Conservation (phyloP, 2,797 vertebrate species). For the Diplodus puntazzo region DNA sequence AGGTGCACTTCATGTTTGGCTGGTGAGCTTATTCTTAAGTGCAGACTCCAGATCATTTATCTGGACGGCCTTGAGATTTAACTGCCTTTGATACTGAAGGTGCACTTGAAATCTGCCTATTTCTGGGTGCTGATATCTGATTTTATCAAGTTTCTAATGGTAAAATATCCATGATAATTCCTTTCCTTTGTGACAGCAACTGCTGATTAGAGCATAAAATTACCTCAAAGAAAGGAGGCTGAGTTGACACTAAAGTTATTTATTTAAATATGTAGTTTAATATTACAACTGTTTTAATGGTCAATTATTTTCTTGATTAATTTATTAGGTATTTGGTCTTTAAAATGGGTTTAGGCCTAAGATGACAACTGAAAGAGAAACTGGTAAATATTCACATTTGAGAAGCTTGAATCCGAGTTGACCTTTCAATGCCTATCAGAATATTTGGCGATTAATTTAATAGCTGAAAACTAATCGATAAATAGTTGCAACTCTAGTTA, state of each 20-base stretch:
- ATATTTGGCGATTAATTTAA: no score
- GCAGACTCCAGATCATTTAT: neutral
- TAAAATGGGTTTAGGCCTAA: no score
- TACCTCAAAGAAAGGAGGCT: neutral
- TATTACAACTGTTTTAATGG: neutral
- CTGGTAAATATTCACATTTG: no score
- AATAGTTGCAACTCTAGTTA: neutral
- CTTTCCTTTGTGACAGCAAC: neutral
- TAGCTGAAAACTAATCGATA: no score
- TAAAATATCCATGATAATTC: neutral
- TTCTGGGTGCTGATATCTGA: neutral
- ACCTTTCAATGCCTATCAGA: no score
- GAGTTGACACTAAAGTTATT: neutral
- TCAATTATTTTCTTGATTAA: no score
- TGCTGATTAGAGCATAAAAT: no score
- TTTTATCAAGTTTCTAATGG: neutral
- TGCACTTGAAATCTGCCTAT: neutral
- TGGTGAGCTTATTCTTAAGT: constrained; percentile 2
- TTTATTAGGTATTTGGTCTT: no score
- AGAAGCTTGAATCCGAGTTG: no score
- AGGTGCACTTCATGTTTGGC: constrained; percentile 4
- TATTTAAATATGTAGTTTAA: neutral
- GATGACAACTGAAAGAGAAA: no score
- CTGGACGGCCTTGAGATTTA: neutral
- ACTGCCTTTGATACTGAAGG: neutral